phyloP scores from a whole-genome alignment of 2,113 vertebrate genomes.

The Macaca nemestrina region DNA sequence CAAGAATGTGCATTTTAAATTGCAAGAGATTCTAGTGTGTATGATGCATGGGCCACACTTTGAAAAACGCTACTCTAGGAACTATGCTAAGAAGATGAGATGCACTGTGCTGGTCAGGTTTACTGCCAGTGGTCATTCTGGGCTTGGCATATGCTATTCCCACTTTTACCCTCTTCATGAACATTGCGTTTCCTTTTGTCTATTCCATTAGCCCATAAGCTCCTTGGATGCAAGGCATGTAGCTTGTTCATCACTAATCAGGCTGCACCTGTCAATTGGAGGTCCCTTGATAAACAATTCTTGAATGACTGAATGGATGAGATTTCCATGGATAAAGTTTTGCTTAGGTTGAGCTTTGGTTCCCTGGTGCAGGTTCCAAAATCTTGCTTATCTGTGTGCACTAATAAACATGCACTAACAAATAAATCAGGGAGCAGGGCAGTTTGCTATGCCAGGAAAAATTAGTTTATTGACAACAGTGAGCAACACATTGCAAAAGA shows the following conservation, averaged over 20 bases:
- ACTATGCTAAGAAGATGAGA: not conserved
- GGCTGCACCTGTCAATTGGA: not conserved
- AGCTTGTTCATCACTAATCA: too few relatives aligned
- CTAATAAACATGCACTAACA: not conserved
- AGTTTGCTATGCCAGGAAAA: not conserved
- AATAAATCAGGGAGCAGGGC: not conserved
- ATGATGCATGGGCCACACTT: too few relatives aligned
- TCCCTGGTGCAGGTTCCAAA: not conserved
- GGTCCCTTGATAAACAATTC: not conserved
- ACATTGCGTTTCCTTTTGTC: not conserved
- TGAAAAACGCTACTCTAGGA: not conserved
- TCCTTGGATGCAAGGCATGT: too few relatives aligned
- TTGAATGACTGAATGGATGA: not conserved
- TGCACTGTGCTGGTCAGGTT: not conserved
- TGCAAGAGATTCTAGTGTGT: not conserved
- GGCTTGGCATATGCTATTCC: not conserved
- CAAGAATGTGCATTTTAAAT: not conserved
- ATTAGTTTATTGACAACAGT: conserved; percentile 61
- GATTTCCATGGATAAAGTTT: not conserved
- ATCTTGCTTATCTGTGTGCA: not conserved
- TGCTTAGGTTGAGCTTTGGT: not conserved
- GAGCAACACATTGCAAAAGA: not conserved
- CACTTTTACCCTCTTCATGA: not conserved
- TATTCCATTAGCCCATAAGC: too few relatives aligned
- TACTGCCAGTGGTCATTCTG: not conserved